Evolutionary conservation across 2,888 invertebrate genomes (phyloP).

Genomic region (Sialis lutaria): DNA sequence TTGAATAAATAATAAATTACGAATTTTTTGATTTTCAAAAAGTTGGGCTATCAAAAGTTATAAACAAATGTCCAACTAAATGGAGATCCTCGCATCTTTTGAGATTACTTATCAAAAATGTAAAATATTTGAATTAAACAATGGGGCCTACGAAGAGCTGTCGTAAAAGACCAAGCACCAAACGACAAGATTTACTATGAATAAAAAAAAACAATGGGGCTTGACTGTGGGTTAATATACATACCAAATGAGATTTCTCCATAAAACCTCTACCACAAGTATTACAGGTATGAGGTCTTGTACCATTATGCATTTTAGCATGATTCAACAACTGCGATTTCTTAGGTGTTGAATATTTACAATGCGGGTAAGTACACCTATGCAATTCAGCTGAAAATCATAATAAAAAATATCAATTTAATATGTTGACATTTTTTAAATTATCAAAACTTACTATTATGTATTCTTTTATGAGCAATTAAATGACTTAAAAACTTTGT

Average conservation of each 20-base stretch:
- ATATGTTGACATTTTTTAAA: not conserved
- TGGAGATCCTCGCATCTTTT: too few species aligned
- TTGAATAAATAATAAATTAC: too few species aligned
- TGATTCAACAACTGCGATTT: conserved; percentile 45
- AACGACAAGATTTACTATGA: too few species aligned
- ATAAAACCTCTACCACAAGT: conserved; percentile 44
- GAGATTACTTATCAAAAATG: too few species aligned
- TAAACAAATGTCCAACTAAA: too few species aligned
- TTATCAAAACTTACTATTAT: conserved; percentile 27
- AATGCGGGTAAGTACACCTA: conserved; percentile 39
- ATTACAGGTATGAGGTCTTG: conserved; percentile 33
- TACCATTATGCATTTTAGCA: conserved; percentile 39
- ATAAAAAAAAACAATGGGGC: too few species aligned
- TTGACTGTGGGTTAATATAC: not conserved
- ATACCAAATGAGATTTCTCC: conserved; percentile 41
- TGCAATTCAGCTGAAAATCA: conserved; percentile 32
- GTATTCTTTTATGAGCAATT: conserved; percentile 43
- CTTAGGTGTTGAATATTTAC: conserved; percentile 44
- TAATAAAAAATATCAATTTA: not conserved
- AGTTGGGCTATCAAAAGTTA: too few species aligned
- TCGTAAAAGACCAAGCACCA: too few species aligned
- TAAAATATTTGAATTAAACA: too few species aligned
- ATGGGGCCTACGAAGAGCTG: not conserved
- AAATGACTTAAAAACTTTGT: conserved; percentile 48
- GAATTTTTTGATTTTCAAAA: too few species aligned